A percentile compares a stretch with the other conserved stretches of the same genome.
These are phyloP conservation scores for Gibbula magus DNA, from an alignment of 2,888 invertebrate species.

Conservation along the genomic window DNA sequence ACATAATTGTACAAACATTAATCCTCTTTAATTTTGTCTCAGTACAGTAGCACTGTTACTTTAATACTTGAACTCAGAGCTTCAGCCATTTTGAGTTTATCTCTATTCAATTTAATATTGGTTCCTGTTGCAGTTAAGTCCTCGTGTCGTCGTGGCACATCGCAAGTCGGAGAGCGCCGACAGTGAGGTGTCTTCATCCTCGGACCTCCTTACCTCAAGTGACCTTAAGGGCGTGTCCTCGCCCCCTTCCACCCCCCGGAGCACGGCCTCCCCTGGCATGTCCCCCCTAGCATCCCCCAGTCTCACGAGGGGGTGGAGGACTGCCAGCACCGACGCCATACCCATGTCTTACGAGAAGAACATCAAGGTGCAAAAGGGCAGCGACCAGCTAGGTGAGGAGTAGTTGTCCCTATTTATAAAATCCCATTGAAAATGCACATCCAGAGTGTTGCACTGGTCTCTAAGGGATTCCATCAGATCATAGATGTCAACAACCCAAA, in stretches of 20 bases:
- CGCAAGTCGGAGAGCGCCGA: conserved; percentile 47
- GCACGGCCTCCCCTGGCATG: conserved; percentile 59
- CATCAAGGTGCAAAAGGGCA: conserved; percentile 78
- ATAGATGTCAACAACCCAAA: too few species aligned
- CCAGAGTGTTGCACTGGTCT: too few species aligned
- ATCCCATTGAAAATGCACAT: too few species aligned
- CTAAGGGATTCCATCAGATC: too few species aligned
- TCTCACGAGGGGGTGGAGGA: conserved; percentile 51
- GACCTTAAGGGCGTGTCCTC: conserved; percentile 65
- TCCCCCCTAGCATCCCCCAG: conserved; percentile 65
- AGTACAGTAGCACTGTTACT: too few species aligned
- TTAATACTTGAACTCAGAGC: too few species aligned
- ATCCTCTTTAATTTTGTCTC: too few species aligned
- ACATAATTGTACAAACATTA: too few species aligned
- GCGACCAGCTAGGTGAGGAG: conserved; percentile 78
- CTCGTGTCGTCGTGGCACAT: conserved; percentile 27
- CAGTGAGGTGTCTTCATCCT: conserved; percentile 57
- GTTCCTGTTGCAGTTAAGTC: conserved; percentile 13
- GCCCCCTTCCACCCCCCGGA: conserved; percentile 53
- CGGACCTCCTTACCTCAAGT: conserved; percentile 67
- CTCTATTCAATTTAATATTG: too few species aligned
- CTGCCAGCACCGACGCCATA: conserved; percentile 71
- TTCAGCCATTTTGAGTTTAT: too few species aligned
- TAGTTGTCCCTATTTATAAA: too few species aligned
- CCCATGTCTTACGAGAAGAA: conserved; percentile 78